Base-by-base conservation (phyloP, 2,888 invertebrate species). In the Ariolimax columbianus region DNA sequence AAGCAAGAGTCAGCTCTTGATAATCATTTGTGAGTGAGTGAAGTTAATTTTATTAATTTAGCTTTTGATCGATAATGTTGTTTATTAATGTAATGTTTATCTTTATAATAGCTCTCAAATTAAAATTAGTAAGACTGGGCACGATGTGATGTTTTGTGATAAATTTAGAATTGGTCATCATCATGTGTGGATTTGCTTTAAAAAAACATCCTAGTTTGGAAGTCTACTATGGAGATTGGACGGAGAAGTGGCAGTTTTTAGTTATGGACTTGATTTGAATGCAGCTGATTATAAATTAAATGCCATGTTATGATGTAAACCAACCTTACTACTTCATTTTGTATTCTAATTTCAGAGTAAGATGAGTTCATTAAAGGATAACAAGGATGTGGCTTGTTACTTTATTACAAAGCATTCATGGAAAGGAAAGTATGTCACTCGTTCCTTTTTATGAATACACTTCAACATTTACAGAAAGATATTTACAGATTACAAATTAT, bases 331-430 rank as follows among this genome's bases (percentile, higher is more conserved):
- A 47, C 30, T 66, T 66, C 19, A 43, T 66, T n/a, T 43, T 33
- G 14, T 38, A 40, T 81, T 72, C 30, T 43, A 33, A 33, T 84
- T 79, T 59, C 82, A 82, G 84, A 26, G 40, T 40, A 84, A 51
- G 38, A 89, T 89, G 89, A 86, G 86, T 38, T 82, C 91, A 23
- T 90, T 97, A 94, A 97, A 97, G 95, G 98, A 98, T 95, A 99
- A 98, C 95, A 96, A 97, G 93, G 99, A 99, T 96, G 96, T 98
- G 94, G 97, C 98, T 89, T 98, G 99, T 94, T 99, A 98, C 95
- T 96, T 98, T 93, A 98, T 99, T 93, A 98, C 97, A 59, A 99
- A 99, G 95, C 98, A 98, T 94, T 98, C 95, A 84, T 99, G 99
- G 99, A 99, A 98, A 95, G 99, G 99, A 94, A 99, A 97, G 97